Percentiles rank a stretch among this genome's conserved stretches.
Conservation (phyloP, 2,888 invertebrate genomes). For the Athrips mouffetella region DNA sequence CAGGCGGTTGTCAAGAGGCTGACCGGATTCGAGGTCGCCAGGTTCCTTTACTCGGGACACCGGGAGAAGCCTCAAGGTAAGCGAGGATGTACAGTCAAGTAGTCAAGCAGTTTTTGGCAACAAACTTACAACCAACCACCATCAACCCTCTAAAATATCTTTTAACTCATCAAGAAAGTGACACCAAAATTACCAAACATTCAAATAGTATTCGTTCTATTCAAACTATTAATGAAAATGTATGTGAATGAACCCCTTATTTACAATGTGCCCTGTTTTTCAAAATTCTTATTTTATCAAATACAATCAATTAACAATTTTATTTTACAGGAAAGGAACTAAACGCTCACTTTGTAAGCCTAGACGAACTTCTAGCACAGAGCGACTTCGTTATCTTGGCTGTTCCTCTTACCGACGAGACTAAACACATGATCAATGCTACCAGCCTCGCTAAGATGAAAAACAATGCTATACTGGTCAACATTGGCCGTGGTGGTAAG, state of each 20-base stretch:
- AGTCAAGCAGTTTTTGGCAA: too few relatives aligned
- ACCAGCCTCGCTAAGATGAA: slow-evolving; percentile 92
- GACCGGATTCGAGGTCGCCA: slow-evolving; percentile 84
- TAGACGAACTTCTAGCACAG: slow-evolving; percentile 83
- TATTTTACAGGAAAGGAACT: slow-evolving; percentile 48
- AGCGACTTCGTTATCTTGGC: slow-evolving; percentile 93
- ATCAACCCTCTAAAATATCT: too few relatives aligned
- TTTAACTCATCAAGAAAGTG: too few relatives aligned
- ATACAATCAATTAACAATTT: background rate
- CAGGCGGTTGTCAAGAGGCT: slow-evolving; percentile 87
- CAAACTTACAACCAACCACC: too few relatives aligned
- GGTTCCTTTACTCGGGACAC: slow-evolving; percentile 86
- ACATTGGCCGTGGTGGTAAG: slow-evolving; percentile 89
- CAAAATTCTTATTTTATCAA: background rate
- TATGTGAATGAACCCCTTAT: background rate
- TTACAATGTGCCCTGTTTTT: background rate
- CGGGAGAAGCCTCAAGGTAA: slow-evolving; percentile 81
- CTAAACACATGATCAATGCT: slow-evolving; percentile 86
- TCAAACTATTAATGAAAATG: too few relatives aligned
- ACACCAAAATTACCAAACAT: too few relatives aligned
- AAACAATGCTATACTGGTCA: slow-evolving; percentile 89
- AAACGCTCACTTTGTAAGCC: slow-evolving; percentile 82
- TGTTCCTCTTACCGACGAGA: slow-evolving; percentile 88
- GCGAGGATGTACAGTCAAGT: too few relatives aligned
- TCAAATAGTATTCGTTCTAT: too few relatives aligned